phyloP scores from a whole-genome alignment of 1,140 invertebrate genomes.

The Wiebesia pumilae region DNA sequence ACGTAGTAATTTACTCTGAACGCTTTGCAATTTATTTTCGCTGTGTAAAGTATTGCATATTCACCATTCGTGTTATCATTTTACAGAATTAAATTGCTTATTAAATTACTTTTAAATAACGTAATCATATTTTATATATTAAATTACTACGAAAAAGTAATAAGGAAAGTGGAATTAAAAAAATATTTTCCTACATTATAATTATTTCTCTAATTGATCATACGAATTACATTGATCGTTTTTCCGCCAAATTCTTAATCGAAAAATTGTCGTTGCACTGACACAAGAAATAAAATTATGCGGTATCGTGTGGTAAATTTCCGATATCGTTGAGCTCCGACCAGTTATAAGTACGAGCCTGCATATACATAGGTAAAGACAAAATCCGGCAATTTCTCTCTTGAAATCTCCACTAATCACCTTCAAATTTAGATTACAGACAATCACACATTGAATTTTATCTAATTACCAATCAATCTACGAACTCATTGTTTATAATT shows the following conservation, averaged over 20 bases:
- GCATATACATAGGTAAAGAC: not conserved
- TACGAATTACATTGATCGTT: not conserved
- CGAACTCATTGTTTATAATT: not conserved
- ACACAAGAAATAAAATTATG: constrained; percentile 17
- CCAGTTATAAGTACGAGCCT: not conserved
- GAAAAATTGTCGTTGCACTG: not conserved
- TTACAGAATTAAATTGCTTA: not conserved
- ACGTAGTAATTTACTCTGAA: not conserved
- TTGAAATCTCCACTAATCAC: constrained; percentile 19
- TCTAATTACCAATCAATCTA: not conserved
- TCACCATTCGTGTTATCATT: not conserved
- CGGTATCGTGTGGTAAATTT: constrained; percentile 23
- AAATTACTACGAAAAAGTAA: not conserved
- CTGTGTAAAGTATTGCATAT: not conserved
- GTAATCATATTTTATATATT: not conserved
- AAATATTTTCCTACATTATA: not conserved
- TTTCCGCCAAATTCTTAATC: not conserved
- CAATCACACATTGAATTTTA: constrained; percentile 27
- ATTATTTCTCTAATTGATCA: not conserved
- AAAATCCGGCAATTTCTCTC: not conserved
- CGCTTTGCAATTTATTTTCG: not conserved
- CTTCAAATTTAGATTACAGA: constrained; percentile 19
- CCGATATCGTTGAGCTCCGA: constrained; percentile 8
- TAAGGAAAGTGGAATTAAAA: not conserved
- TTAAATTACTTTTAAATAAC: constrained; percentile 16